A percentile compares a stretch with the other conserved stretches of the same genome.
Conservation (phyloP, 2,888 invertebrate genomes). For the Catonia carolina region DNA sequence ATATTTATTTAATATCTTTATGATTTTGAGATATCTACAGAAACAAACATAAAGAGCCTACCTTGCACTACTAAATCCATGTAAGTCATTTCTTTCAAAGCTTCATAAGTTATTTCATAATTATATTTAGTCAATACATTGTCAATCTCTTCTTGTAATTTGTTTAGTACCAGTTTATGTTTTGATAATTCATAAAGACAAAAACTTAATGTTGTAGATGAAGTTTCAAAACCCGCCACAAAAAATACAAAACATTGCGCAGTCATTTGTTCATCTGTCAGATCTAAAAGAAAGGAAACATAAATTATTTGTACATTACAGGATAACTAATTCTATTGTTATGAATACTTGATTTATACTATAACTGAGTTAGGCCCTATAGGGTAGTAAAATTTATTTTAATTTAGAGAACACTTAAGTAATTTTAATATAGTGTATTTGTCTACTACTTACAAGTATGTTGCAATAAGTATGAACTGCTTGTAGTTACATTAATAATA, state of each 20-base stretch:
- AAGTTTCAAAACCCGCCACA: constrained; percentile 28
- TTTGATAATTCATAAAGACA: constrained; percentile 16
- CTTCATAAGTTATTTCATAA: constrained; percentile 24
- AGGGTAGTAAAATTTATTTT: no score
- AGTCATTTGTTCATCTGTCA: constrained; percentile 22
- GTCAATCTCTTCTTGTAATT: constrained; percentile 22
- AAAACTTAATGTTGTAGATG: constrained; percentile 23
- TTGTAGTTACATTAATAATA: no score
- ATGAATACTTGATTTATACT: no score
- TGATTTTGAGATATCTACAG: no score
- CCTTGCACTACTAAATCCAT: constrained; percentile 24
- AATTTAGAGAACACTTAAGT: no score
- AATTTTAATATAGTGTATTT: no score
- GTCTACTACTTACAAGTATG: no score
- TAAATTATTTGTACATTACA: background rate
- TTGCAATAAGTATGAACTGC: no score
- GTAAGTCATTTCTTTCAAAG: constrained; percentile 25
- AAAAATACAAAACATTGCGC: constrained; percentile 29
- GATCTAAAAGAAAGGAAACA: constrained; percentile 13
- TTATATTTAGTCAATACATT: constrained; percentile 14
- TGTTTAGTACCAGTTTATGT: constrained; percentile 18
- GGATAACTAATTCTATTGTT: background rate
- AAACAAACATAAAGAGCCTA: no score
- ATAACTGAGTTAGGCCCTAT: no score
- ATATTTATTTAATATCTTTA: no score